A percentile compares a stretch with the other conserved stretches of the same genome.
These are phyloP conservation scores for Pollenia amentaria DNA, from an alignment of 2,888 invertebrate species.

Conservation along the genomic window DNA sequence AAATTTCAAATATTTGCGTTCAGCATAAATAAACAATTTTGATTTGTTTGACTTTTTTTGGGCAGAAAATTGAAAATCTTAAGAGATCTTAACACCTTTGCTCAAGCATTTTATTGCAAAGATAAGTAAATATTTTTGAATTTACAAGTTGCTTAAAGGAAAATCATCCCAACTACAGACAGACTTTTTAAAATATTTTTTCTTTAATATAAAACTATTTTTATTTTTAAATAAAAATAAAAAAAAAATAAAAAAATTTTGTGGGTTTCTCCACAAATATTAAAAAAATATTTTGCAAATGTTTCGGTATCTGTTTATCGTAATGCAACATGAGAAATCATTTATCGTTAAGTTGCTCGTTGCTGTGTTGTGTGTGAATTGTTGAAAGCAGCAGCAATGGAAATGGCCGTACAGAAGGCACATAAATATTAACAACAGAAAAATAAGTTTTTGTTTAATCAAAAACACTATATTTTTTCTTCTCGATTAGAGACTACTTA, in stretches of 20 bases:
- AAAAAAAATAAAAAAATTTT: conserved; percentile 21
- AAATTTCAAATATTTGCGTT: conserved; percentile 24
- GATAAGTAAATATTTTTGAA: conserved; percentile 4
- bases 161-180: conserved; percentile 1
- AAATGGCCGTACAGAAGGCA: neutral
- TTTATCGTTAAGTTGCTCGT: conserved; percentile 45
- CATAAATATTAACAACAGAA: conserved; percentile 12
- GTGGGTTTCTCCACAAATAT: conserved; percentile 47
- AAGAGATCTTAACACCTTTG: conserved; percentile 31
- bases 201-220: conserved; percentile 34
- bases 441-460: conserved; percentile 27
- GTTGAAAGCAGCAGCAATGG: conserved; percentile 30
- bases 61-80: conserved; percentile 37
- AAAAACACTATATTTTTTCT: conserved; percentile 21
- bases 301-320: conserved; percentile 60
- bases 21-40: neutral
- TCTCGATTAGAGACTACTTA: conserved; percentile 4
- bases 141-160: neutral
- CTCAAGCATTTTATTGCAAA: conserved; percentile 28
- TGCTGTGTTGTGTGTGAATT: conserved; percentile 25
- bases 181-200: conserved; percentile 13
- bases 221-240: neutral
- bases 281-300: conserved; percentile 25
- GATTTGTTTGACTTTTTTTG: conserved; percentile 39
- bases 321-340: conserved; percentile 68